Evolutionary conservation across 2,113 vertebrate genomes (phyloP).

Genomic region (Aviceda subcristata): DNA sequence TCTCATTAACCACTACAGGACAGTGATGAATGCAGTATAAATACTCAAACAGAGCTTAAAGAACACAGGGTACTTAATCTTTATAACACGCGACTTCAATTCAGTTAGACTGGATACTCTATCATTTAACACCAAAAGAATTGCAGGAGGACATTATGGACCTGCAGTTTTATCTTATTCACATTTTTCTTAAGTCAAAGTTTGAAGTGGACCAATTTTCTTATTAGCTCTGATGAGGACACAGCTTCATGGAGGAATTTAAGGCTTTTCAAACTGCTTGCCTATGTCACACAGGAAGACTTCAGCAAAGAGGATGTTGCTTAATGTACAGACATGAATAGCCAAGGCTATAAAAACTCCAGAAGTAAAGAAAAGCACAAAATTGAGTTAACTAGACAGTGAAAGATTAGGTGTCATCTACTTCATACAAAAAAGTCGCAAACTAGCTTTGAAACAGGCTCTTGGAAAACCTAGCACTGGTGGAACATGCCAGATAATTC

Average conservation of each 20-base stretch:
- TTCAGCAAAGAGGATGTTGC: neutral
- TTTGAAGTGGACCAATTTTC: neutral
- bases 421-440: neutral
- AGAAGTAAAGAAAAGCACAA: neutral
- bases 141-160: neutral
- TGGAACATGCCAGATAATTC: neutral
- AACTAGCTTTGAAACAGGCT: neutral
- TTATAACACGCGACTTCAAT: neutral
- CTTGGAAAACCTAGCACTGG: neutral
- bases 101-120: neutral
- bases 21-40: conserved; percentile 48
- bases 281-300: neutral
- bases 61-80: conserved; percentile 27
- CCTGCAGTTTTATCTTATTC: neutral
- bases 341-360: neutral
- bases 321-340: neutral
- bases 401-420: neutral
- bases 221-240: neutral
- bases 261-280: too few species aligned
- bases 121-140: conserved; percentile 7
- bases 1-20: neutral
- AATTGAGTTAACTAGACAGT: neutral
- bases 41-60: conserved; percentile 1
- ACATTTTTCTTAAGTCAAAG: neutral
- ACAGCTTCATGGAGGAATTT: neutral